Percentiles rank a stretch among this genome's conserved stretches.
These are phyloP conservation scores for Chlamydotis undulata DNA, from an alignment of 2,113 vertebrate species.

Conservation along the genomic window DNA sequence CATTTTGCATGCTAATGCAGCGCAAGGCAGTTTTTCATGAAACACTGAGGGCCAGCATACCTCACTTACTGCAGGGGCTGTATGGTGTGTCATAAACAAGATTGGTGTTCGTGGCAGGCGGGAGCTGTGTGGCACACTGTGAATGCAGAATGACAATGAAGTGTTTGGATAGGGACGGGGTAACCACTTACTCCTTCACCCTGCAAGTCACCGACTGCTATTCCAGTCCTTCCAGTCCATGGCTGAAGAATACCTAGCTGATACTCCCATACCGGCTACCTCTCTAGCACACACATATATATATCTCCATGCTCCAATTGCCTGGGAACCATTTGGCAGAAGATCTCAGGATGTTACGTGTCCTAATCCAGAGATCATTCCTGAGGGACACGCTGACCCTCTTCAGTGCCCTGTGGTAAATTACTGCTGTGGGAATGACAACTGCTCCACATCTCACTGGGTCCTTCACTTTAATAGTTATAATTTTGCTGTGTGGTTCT, in stretches of 20 bases:
- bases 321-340: background rate
- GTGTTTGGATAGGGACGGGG: background rate
- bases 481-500: background rate
- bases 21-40: slow-evolving; percentile 1
- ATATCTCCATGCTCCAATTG: background rate
- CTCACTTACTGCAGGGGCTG: slow-evolving; percentile 40
- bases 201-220: background rate
- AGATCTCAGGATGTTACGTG: background rate
- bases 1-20: slow-evolving; percentile 49
- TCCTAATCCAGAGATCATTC: background rate
- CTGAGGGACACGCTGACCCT: background rate
- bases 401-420: background rate
- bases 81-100: slow-evolving; percentile 42
- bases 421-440: slow-evolving; percentile 10
- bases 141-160: slow-evolving; percentile 17
- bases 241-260: background rate
- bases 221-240: background rate
- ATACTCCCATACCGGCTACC: background rate
- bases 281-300: background rate
- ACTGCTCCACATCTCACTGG: background rate
- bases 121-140: background rate
- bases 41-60: background rate
- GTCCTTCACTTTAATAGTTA: background rate
- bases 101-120: background rate
- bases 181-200: background rate